These are phyloP conservation scores for Acipenser transmontanus DNA, from an alignment of 2,797 vertebrate species.

Conservation along the genomic window DNA sequence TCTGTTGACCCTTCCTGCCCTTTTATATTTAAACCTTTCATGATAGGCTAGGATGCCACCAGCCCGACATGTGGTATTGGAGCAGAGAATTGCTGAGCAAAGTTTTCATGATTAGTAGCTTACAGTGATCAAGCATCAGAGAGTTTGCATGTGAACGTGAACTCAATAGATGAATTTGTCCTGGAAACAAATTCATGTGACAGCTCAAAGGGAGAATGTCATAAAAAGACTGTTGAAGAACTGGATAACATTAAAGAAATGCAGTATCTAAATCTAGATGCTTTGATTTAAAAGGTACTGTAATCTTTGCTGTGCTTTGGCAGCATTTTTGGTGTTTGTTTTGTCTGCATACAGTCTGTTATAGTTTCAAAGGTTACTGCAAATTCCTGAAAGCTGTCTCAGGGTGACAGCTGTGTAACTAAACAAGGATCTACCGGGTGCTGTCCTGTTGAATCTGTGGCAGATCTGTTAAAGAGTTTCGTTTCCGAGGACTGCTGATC, in stretches of 20 bases:
- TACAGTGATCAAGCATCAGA: slow-evolving; percentile 5
- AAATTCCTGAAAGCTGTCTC: slow-evolving; percentile 47
- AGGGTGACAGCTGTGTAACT: slow-evolving; percentile 36
- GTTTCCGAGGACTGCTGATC: slow-evolving; percentile 66
- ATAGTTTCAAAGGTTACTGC: slow-evolving; percentile 84
- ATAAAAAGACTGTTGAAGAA: too few species aligned
- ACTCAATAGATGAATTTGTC: too few species aligned
- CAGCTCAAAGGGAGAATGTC: too few species aligned
- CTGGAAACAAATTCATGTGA: too few species aligned
- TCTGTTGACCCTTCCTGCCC: slow-evolving; percentile 29
- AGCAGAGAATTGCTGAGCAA: slow-evolving; percentile 42
- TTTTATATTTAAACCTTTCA: slow-evolving; percentile 44
- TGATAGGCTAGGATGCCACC: slow-evolving; percentile 28
- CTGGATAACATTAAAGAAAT: background rate
- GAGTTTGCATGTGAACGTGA: too few species aligned
- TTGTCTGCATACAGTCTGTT: slow-evolving; percentile 50
- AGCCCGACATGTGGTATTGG: slow-evolving; percentile 23
- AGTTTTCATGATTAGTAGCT: slow-evolving; percentile 28
- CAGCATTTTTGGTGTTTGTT: slow-evolving; percentile 62
- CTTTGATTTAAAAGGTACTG: background rate
- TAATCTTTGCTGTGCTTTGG: slow-evolving; percentile 28
- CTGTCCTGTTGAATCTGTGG: slow-evolving; percentile 38
- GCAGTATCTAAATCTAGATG: background rate
- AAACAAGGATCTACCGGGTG: slow-evolving; percentile 41
- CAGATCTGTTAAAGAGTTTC: slow-evolving; percentile 56